These are phyloP conservation scores for Musca domestica DNA, from an alignment of 1,140 invertebrate genomes.

Conservation along the genomic window DNA sequence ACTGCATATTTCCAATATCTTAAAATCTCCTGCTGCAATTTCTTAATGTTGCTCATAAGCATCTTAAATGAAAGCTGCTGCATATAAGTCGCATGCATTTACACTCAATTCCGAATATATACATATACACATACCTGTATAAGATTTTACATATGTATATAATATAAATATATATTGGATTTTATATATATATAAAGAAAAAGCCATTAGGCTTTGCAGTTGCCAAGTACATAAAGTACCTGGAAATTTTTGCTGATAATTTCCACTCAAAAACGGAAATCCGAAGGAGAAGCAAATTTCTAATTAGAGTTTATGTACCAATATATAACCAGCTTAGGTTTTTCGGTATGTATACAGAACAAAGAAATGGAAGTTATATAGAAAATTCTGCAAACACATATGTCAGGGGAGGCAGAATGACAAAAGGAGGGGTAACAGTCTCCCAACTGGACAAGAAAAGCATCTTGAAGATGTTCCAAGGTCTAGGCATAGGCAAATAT, in stretches of 20 bases:
- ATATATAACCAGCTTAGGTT: too few species aligned
- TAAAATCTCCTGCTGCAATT: slow-evolving; percentile 9
- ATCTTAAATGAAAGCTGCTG: slow-evolving; percentile 17
- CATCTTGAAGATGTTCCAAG: too few species aligned
- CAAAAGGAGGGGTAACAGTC: too few species aligned
- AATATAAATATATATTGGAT: not conserved
- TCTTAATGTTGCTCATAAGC: slow-evolving; percentile 22
- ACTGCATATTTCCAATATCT: not conserved
- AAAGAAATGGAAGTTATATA: not conserved
- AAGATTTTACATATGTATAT: not conserved
- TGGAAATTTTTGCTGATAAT: too few species aligned
- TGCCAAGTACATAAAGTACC: too few species aligned
- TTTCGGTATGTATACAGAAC: not conserved
- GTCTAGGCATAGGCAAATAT: too few species aligned
- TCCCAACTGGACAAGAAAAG: too few species aligned
- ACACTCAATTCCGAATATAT: not conserved
- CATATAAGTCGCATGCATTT: not conserved
- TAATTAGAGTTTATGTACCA: too few species aligned
- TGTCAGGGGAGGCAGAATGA: not conserved
- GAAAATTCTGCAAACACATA: not conserved
- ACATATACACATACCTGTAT: not conserved
- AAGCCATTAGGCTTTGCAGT: too few species aligned
- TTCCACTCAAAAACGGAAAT: too few species aligned
- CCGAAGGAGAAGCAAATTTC: too few species aligned
- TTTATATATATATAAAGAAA: too few species aligned